phyloP scores from a whole-genome alignment of 2,888 invertebrate genomes.

The Rotaria socialis region DNA sequence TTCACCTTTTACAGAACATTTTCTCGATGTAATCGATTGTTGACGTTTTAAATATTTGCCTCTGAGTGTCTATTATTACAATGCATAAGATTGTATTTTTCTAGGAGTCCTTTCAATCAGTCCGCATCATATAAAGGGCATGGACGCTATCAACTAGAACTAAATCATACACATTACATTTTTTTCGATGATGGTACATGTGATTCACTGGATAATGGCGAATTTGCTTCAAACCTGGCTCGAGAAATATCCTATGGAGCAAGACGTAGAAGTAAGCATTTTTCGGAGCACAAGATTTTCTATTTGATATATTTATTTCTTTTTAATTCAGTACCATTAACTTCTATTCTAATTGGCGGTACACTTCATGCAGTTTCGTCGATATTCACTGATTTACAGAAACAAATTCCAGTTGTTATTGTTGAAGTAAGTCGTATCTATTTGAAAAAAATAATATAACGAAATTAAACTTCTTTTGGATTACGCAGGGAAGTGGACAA shows the following conservation, averaged over 20 bases:
- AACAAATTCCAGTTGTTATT: not conserved
- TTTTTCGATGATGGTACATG: conserved; percentile 16
- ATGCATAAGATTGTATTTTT: no score
- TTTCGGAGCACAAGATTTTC: no score
- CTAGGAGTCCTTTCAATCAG: not conserved
- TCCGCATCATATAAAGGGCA: not conserved
- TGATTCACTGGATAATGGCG: not conserved
- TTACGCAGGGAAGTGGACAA: not conserved
- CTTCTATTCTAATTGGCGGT: not conserved
- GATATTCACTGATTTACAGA: not conserved
- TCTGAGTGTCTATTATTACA: not conserved
- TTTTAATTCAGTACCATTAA: not conserved
- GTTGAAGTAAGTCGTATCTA: not conserved
- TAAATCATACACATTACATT: not conserved
- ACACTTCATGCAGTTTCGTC: not conserved
- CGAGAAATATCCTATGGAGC: not conserved
- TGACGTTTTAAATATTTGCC: not conserved
- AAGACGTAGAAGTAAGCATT: not conserved
- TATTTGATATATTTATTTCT: not conserved
- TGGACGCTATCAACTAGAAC: not conserved
- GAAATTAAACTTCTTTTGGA: not conserved
- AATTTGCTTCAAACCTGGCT: not conserved
- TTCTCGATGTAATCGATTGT: not conserved
- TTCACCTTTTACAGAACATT: not conserved
- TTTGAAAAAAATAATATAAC: not conserved